Percentiles rank a stretch among this genome's conserved stretches.
phyloP scores from a whole-genome alignment of 2,797 vertebrate species.

The Karalla daura region DNA sequence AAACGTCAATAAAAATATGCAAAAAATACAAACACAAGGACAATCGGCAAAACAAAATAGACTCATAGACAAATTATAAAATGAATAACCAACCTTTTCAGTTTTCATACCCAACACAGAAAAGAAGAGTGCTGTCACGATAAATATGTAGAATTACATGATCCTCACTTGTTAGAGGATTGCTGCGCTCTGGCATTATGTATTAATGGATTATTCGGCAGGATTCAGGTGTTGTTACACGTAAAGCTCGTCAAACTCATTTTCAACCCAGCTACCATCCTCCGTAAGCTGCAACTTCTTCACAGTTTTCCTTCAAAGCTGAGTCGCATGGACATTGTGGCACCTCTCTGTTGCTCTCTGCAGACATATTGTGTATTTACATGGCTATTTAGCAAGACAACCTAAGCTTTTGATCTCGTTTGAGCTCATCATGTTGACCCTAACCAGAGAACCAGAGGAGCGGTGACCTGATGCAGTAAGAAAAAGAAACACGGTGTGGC shows the following conservation, averaged over 20 bases:
- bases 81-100: not conserved
- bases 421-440: not conserved
- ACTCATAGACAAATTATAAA: slow-evolving; percentile 7
- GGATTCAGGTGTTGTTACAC: not conserved
- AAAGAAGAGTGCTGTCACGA: not conserved
- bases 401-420: slow-evolving; percentile 16
- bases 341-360: slow-evolving; percentile 4
- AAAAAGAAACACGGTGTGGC: slow-evolving; percentile 30
- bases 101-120: not conserved
- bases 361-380: slow-evolving; percentile 43
- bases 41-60: not conserved
- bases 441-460: not conserved
- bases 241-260: not conserved
- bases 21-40: slow-evolving; percentile 25
- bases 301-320: not conserved
- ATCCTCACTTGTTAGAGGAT: not conserved
- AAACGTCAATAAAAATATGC: slow-evolving; percentile 5
- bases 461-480: slow-evolving; percentile 4
- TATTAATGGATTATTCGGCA: not conserved
- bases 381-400: slow-evolving; percentile 30
- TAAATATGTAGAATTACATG: not conserved
- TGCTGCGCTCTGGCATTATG: not conserved
- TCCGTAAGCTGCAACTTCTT: not conserved
- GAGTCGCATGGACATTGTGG: slow-evolving; percentile 13
- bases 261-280: slow-evolving; percentile 4